Evolutionary conservation across 92 coral and sea anemone genomes (phyloP), one percentile per base, ranked within the genome.

Genomic region (Porites rus): DNA sequence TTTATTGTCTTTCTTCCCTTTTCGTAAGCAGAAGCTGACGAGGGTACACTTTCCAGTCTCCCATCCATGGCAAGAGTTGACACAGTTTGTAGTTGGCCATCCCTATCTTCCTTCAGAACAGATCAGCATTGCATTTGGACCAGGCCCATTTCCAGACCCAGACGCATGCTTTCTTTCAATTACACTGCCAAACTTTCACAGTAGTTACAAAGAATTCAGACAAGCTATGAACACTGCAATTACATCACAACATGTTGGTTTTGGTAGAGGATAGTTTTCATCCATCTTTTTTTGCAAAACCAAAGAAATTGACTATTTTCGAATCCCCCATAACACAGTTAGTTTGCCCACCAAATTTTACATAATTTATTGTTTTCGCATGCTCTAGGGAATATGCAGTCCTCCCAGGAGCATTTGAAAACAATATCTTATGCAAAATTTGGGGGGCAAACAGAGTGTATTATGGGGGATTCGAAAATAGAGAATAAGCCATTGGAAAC

Each of bases 181-280:
- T 38, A n/a, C 31, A 54, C 51, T 85, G 77, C 89, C 84, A 50
- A 18, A 11, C 10, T 1, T 54, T 18, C 69, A 85, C 63, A 18
- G 76, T 61, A 85, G 64, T 54, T 85, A 85, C 69, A 13, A 0
- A 10, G 88, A 84, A 25, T 77, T 85, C 72, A 51, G 69, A 43
- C 69, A 77, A 13, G 89, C 89, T 43, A 65, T 85, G 89, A 85
- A 85, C 59, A 76, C 84, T 20, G 89, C 89, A 43, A 67, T 85
- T 14, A 62, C 84, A 9, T 50, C 65, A 8, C 89, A 85, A 25
- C 59, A 59, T 69, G 74, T 74, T 50, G 84, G 89, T 31, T 85
- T 64, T 85, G 89, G 84, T 20, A 78, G 89, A 66, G 89, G 89
- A 19, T 76, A 76, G 51, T 17, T 52, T 46, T 53, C 62, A 10